Conservation (phyloP, 2,888 invertebrate species). For the Nomada fabriciana region DNA sequence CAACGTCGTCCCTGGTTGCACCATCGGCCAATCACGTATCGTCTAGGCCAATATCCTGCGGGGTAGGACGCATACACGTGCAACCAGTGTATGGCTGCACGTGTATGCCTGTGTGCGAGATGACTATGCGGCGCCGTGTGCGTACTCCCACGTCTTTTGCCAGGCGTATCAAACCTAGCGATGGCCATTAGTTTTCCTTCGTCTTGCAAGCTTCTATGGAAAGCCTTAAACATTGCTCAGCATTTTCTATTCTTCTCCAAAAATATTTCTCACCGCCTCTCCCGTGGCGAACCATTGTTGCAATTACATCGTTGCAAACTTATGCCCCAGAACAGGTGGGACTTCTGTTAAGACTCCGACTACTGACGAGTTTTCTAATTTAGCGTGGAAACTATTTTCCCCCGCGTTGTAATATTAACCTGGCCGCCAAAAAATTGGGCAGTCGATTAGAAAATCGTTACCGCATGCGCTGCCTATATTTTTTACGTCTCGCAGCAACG, state of each 20-base stretch:
- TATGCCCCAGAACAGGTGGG: neutral
- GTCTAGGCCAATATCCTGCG: conserved; percentile 73
- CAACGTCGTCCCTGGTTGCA: conserved; percentile 57
- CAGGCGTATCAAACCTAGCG: conserved; percentile 24
- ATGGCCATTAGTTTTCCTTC: conserved; percentile 18
- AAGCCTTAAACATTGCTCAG: neutral
- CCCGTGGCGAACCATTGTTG: neutral
- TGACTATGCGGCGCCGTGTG: conserved; percentile 37
- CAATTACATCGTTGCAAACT: neutral
- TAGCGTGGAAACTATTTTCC: neutral
- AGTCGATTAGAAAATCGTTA: too few species aligned
- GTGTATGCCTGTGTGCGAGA: conserved; percentile 21
- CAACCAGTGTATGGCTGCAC: conserved; percentile 34
- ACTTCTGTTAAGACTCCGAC: neutral
- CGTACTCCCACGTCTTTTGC: conserved; percentile 64
- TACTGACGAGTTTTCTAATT: neutral
- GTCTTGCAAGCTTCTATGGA: conserved; percentile 1
- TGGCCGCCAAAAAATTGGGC: too few species aligned
- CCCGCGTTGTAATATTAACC: too few species aligned
- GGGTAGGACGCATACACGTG: conserved; percentile 48
- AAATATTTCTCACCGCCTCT: neutral
- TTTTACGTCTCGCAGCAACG: too few species aligned
- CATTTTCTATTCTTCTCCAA: neutral
- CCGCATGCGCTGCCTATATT: too few species aligned
- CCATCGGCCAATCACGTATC: conserved; percentile 71